Evolutionary conservation across 2,113 vertebrate genomes (phyloP), one percentile per base, ranked within the genome.

Genomic region (Paralichthys olivaceus): DNA sequence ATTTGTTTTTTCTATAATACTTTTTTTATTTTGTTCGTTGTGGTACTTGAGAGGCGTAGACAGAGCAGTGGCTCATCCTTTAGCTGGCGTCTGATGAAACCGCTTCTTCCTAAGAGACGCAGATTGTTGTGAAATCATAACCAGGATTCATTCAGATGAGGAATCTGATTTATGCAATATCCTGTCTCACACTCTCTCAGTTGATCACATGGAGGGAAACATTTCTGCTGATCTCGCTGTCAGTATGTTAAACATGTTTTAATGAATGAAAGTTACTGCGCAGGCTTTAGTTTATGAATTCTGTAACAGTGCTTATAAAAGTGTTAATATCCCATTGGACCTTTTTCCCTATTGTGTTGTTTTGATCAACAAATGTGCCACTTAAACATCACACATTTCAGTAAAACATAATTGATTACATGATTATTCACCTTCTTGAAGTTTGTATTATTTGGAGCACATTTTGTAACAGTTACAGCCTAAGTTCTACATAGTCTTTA

Each of bases 1-100:
- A 2, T 4, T 23, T 4, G 8, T 12, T 54, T 23, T 22, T 23
- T 23, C 8, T 54, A 23, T 9, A 51, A 22, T 12, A 13, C 37
- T 40, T 13, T 40, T 13, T 13, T 12, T 40, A 11, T 40, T 59
- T 32, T 32, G 57, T 59, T 9, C 9, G 22, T 6, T 59, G 28
- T 7, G 5, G 28, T 37, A 65, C 45, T 15, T 71, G 43, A 40
- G 13, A 58, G 47, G 59, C 37, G 5, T 7, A 76, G 61, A 32
- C 72, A 40, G 78, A 77, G 60, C 49, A 84, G 58, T 77, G 64
- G 71, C 69, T 81, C 64, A 4, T 13, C 56, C 2, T 3, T 13
- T 2, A 25, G 51, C 58, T 63, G 55, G 34, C 28, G 20, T 19
- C 7, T 58, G 19, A 14, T 59, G 55, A 72, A 65, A 80, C 20